Evolutionary conservation across 2,113 vertebrate species (phyloP), one percentile per base, ranked within the genome.

Genomic region (Macheiramphus alcinus): DNA sequence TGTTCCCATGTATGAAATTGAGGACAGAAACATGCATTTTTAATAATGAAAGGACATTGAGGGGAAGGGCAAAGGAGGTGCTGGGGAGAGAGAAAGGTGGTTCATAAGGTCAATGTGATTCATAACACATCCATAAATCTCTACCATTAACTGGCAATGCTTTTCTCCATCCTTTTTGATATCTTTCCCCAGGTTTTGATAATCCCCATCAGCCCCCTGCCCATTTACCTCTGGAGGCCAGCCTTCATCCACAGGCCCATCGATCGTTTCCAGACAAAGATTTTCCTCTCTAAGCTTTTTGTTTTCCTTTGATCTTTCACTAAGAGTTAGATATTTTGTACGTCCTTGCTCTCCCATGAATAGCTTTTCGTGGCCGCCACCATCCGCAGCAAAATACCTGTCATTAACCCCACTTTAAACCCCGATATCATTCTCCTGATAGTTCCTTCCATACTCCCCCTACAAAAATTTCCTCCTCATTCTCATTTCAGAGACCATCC

Each of bases 1-100:
- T 90, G 88, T 68, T 79, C 68, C 83, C 93, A 80, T 31, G 61
- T 45, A 86, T 84, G 86, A 86, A 94, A 96, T 78, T 89, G 82
- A 78, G 85, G 47, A 86, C 2, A 25, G 85, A 75, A 95, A 89
- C 45, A 36, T 3, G 80, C 59, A 75, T 66, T 90, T 88, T 93
- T 95, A 92, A 92, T 79, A 94, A 79, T 7, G 58, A 56, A 55
- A 55, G 82, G 58, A 67, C 58, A 56, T 48, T 1, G 7, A 84
- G 58, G 43, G 71, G 68, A 90, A 91, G 66, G 75, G 73, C 85
- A 74, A 68, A 63, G 52, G 40, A 94, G 75, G 62, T 81, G 88
- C 63, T 65, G 53, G 67, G 47, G 45, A 84, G 53, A 84, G 56
- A 72, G 68, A 20, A 62, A 89, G 21, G 62, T 72, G 42, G 42